phyloP scores from a whole-genome alignment of 2,797 vertebrate species.

The Muscicapa striata region DNA sequence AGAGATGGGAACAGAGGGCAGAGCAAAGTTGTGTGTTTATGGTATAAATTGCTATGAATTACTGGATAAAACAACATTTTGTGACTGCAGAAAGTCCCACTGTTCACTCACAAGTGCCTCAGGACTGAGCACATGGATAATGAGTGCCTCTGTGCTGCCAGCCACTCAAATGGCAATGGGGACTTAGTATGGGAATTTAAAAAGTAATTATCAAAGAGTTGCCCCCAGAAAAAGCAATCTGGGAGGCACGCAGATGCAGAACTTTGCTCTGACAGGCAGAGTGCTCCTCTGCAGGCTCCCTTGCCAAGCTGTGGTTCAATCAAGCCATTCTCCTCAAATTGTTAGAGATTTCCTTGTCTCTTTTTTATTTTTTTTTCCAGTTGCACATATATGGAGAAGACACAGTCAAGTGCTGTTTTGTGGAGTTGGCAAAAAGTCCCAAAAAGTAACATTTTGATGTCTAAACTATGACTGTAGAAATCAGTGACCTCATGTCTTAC shows the following conservation, averaged over 20 bases:
- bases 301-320: background rate
- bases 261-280: background rate
- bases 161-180: background rate
- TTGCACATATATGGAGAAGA: background rate
- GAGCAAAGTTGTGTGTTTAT: background rate
- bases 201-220: background rate
- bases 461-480: background rate
- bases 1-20: background rate
- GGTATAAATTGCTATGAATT: background rate
- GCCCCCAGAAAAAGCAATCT: fast-evolving
- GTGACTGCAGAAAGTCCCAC: background rate
- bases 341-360: background rate
- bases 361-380: background rate
- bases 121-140: background rate
- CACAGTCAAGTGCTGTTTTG: background rate
- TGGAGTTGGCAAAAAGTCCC: background rate
- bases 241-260: background rate
- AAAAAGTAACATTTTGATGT: background rate
- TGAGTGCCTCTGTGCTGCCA: background rate
- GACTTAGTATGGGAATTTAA: background rate
- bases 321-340: background rate
- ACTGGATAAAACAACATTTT: background rate
- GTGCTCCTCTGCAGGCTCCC: background rate
- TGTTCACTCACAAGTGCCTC: background rate
- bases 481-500: background rate